Base-by-base conservation (phyloP, 2,113 vertebrate species). In the Sapayoa aenigma region DNA sequence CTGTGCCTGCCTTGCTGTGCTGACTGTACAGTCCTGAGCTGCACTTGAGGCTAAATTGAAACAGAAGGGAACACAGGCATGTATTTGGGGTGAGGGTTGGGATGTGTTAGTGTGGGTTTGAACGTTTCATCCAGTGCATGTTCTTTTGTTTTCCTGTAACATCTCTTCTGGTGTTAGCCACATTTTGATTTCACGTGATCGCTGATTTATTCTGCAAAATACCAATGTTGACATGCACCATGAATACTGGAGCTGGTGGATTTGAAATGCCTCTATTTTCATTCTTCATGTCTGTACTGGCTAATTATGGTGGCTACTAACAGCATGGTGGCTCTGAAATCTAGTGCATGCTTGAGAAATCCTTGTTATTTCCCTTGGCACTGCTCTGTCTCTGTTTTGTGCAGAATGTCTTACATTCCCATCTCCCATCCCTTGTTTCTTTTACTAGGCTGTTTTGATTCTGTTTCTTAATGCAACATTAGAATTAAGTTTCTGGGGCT, bases 231-330 rank as follows among this genome's bases (percentile, higher is more conserved):
- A 25, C 42, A 76, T 39, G 25, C 46, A 47, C 37, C 37, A 6
- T 46, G 59, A 16, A 35, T 41, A 15, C 53, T 85, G 20, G 39
- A 55, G 31, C 12, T 37, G 39, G 31, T 75, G 42, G 58, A 41
- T 92, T 74, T 68, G 37, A 84, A 74, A n/a, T 68, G 60, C 31
- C 87, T 91, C 2, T 78, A 2, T 49, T 75, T 94, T 80, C 4
- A 0, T 20, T 86, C 39, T 75, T 66, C 9, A 0, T 27, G 27
- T 86, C 53, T 75, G 9, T 73, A 20, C 53, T 63, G 59, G 89
- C 78, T 82, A 68, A 77, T 55, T 67, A 25, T 6, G 80, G 82
- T 86, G 77, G 82, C 69, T 96, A 88, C 84, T 97, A 97, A 95
- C 77, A 81, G 81, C 81, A 73, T 81, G 74, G 24, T 55, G 50